Evolutionary conservation across 1,140 invertebrate species (phyloP), one percentile per base, ranked within the genome.

Genomic region (Musca domestica): DNA sequence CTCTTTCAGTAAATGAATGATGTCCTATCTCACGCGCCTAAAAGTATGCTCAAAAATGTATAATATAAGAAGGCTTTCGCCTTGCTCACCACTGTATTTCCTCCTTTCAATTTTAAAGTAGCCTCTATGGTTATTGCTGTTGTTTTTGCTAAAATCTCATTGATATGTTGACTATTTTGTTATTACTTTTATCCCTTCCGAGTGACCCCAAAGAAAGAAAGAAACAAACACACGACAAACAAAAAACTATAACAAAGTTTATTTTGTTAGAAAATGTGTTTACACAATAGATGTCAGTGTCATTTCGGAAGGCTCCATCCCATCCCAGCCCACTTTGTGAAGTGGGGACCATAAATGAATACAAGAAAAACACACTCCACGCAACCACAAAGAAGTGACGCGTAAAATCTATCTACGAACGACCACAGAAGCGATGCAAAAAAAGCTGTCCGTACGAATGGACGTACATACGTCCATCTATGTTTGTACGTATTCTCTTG

Each of bases 271-370:
- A 64, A 48, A 64, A 64, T 48, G 41, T 64, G 63, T 64, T 64
- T 64, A 64, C 63, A 64, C 63, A 64, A 64, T 64, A 22, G 63
- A 48, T 64, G 63, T 64, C 47, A 49, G 23, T 64, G 63, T 64
- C 63, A 64, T 48, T 48, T 6, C 14, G 20, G 17, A 51, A 17
- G 22, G 5, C 1, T 20, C 46, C 41, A 10, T 10, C 20, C 58
- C 12, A 10, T 48, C 10, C 6, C 10, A 27, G n/a, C n/a, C n/a
- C n/a, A n/a, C n/a, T n/a, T n/a, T n/a, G n/a, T n/a, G n/a, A n/a
- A n/a, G n/a, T n/a, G n/a, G n/a, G n/a, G n/a, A n/a, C n/a, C n/a
- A n/a, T n/a, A n/a, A n/a, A n/a, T n/a, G n/a, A n/a, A n/a, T n/a
- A n/a, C n/a, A n/a, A n/a, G n/a, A n/a, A 47, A 47, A 47, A 64